Conservation (phyloP, 2,888 invertebrate genomes). For the Criorhina ranunculi region DNA sequence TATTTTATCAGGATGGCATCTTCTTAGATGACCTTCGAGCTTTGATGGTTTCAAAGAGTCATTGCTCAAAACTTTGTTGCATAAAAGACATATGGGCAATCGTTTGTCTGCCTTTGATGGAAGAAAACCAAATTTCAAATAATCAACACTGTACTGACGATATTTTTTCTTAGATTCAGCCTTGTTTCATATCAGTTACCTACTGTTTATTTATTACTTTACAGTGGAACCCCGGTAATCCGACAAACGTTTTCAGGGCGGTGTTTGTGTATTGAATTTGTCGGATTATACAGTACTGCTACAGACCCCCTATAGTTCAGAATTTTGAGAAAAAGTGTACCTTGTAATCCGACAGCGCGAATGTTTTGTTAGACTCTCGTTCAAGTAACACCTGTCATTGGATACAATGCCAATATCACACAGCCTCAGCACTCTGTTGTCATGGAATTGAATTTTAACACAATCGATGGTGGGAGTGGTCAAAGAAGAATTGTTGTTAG, state of each 20-base stretch:
- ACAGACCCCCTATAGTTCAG: too few species aligned
- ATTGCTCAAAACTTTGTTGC: slow-evolving; percentile 51
- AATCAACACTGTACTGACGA: slow-evolving; percentile 27
- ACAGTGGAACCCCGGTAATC: too few species aligned
- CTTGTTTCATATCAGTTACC: slow-evolving; percentile 7
- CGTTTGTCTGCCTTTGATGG: slow-evolving; percentile 11
- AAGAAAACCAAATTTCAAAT: slow-evolving; percentile 44
- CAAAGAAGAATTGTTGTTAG: background rate
- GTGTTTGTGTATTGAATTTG: too few species aligned
- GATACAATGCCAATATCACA: too few species aligned
- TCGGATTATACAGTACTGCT: too few species aligned
- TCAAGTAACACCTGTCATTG: too few species aligned
- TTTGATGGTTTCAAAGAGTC: slow-evolving; percentile 43
- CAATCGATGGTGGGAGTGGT: background rate
- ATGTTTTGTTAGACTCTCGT: too few species aligned
- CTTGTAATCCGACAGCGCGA: too few species aligned
- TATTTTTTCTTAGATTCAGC: slow-evolving; percentile 4
- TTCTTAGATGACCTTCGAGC: slow-evolving; percentile 50
- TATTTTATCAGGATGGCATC: slow-evolving; percentile 42
- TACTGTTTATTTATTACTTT: too few species aligned
- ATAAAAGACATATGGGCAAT: slow-evolving; percentile 26
- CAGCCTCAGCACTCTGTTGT: too few species aligned
- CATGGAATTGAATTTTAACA: slow-evolving; percentile 13
- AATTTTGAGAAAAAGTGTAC: too few species aligned
- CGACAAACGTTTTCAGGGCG: too few species aligned